Evolutionary conservation across 1,140 invertebrate genomes (phyloP).

Genomic region (Drosophila santomea): DNA sequence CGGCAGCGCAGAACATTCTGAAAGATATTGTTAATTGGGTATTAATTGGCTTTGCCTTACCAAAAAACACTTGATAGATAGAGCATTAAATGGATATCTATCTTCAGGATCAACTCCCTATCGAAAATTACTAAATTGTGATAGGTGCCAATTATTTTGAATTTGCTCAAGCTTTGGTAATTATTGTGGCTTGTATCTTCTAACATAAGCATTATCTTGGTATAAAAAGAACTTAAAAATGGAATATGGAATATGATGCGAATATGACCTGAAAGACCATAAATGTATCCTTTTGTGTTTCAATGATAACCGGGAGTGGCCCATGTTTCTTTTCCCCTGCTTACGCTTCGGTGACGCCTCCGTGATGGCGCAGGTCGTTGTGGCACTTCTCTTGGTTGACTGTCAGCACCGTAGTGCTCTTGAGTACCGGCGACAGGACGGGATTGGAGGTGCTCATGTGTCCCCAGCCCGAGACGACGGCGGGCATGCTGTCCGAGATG

Average conservation of each 20-base stretch:
- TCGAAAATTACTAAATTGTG: too few species aligned
- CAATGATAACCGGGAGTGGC: too few species aligned
- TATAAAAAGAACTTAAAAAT: too few species aligned
- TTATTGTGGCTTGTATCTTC: neutral
- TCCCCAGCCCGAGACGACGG: slow-evolving; percentile 79
- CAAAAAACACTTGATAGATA: too few species aligned
- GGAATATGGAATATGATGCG: too few species aligned
- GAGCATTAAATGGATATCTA: too few species aligned
- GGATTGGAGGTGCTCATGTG: slow-evolving; percentile 72
- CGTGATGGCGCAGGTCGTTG: slow-evolving; percentile 60
- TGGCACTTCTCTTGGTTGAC: slow-evolving; percentile 72
- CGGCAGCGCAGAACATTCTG: slow-evolving; percentile 86
- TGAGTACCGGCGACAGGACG: slow-evolving; percentile 60
- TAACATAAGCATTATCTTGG: neutral
- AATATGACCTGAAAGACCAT: too few species aligned
- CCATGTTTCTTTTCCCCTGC: neutral
- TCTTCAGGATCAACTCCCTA: too few species aligned
- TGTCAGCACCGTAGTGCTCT: slow-evolving; percentile 71
- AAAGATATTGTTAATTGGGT: neutral
- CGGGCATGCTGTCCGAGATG: slow-evolving; percentile 46
- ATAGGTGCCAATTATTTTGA: too few species aligned
- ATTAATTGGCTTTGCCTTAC: too few species aligned
- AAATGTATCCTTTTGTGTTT: too few species aligned
- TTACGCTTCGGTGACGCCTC: slow-evolving; percentile 76
- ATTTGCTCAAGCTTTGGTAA: too few species aligned